These are phyloP conservation scores for Hirundichthys speculiger DNA, from an alignment of 2,113 vertebrate genomes.

Conservation along the genomic window DNA sequence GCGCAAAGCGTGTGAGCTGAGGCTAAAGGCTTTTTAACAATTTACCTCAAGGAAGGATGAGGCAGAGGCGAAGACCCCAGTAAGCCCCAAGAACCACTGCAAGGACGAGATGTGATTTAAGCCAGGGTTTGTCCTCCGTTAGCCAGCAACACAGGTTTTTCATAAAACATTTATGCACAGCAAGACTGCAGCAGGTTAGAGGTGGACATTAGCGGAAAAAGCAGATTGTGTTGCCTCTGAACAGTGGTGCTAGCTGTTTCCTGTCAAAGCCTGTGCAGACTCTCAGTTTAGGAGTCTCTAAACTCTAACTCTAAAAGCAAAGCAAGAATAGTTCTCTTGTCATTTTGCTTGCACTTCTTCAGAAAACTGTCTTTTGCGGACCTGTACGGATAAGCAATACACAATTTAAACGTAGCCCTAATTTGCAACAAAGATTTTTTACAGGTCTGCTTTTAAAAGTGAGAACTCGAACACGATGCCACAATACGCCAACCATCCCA, in stretches of 20 bases:
- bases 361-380: too few relatives aligned
- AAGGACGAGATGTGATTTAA: conserved; percentile 55
- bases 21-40: conserved; percentile 24
- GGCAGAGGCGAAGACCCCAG: conserved; percentile 65
- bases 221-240: background rate
- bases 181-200: too few relatives aligned
- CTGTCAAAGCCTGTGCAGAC: too few relatives aligned
- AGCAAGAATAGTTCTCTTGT: too few relatives aligned
- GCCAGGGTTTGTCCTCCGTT: background rate
- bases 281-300: too few relatives aligned
- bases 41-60: conserved; percentile 80
- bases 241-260: background rate
- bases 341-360: too few relatives aligned
- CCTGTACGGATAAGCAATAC: too few relatives aligned
- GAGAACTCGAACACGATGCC: conserved; percentile 1
- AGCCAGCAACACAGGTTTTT: conserved; percentile 6
- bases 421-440: too few relatives aligned
- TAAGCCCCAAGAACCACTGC: conserved; percentile 72
- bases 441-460: background rate
- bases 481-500: conserved; percentile 37
- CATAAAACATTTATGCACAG: background rate
- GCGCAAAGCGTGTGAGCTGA: conserved; percentile 26
- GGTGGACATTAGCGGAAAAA: background rate
- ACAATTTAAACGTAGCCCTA: too few relatives aligned
- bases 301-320: too few relatives aligned